Percentiles rank a stretch among this genome's conserved stretches.
Conservation (phyloP, 2,888 invertebrate species). For the Melanophora roralis region DNA sequence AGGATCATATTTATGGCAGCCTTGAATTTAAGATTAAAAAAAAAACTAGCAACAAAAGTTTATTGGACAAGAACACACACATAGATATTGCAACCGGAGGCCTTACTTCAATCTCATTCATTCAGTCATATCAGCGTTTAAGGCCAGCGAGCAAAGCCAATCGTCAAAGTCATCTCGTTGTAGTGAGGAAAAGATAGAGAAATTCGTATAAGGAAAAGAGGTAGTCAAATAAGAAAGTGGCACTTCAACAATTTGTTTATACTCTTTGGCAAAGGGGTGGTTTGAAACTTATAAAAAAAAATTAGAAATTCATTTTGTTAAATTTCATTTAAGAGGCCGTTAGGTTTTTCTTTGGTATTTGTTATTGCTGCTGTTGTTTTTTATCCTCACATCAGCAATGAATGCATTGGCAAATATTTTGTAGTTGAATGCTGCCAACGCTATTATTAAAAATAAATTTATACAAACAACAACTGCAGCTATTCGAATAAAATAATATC, state of each 20-base stretch:
- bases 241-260: not conserved
- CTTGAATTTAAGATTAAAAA: conserved; percentile 3
- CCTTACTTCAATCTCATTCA: conserved; percentile 52
- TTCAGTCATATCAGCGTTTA: conserved; percentile 38
- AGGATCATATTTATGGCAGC: conserved; percentile 14
- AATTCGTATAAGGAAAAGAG: not conserved
- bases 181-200: not conserved
- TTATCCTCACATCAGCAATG: conserved; percentile 54
- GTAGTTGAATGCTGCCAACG: conserved; percentile 47
- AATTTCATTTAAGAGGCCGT: conserved; percentile 44
- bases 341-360: conserved; percentile 16
- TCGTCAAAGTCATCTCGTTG: conserved; percentile 54
- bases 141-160: conserved; percentile 50
- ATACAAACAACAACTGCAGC: conserved; percentile 29
- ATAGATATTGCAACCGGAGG: conserved; percentile 54
- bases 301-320: conserved; percentile 39
- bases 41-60: not conserved
- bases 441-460: conserved; percentile 56
- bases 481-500: not conserved
- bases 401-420: conserved; percentile 46
- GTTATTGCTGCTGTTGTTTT: not conserved
- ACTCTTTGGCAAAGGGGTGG: not conserved
- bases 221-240: too few species aligned
- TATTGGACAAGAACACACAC: conserved; percentile 54
- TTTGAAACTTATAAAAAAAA: not conserved